phyloP scores from a whole-genome alignment of 64 coral and sea anemone genomes.

The Montipora efflorescens region DNA sequence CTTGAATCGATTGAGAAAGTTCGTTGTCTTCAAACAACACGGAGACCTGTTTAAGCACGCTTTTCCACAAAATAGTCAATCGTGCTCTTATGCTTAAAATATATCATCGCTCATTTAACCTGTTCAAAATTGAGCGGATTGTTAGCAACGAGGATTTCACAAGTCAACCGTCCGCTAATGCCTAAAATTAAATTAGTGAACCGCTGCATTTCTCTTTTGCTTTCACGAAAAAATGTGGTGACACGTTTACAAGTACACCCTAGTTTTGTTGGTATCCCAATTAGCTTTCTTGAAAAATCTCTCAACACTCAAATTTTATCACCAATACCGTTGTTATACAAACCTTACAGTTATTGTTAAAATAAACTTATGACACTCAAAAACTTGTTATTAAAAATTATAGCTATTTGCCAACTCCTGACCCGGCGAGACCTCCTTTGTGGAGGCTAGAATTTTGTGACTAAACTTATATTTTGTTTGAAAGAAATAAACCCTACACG shows the following conservation, averaged over 20 bases:
- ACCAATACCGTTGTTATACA: neutral
- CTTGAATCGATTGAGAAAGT: neutral
- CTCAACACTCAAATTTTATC: neutral
- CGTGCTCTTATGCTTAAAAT: neutral
- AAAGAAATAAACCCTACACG: neutral
- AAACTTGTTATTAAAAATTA: neutral
- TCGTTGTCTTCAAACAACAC: neutral
- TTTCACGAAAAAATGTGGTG: too few relatives aligned
- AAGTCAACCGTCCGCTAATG: neutral
- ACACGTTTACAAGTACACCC: neutral
- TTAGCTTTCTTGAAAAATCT: neutral
- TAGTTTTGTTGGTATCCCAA: neutral
- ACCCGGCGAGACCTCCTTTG: neutral
- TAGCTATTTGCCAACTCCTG: neutral
- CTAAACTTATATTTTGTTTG: neutral
- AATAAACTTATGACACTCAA: neutral
- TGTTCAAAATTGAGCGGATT: neutral
- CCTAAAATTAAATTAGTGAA: too few relatives aligned
- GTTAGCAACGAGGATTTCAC: neutral
- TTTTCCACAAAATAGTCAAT: neutral
- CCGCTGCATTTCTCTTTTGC: too few relatives aligned
- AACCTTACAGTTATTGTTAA: neutral
- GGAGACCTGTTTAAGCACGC: neutral
- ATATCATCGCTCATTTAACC: neutral
- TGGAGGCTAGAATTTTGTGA: neutral